phyloP scores from a whole-genome alignment of 2,888 invertebrate genomes.

The Seira musarum region DNA sequence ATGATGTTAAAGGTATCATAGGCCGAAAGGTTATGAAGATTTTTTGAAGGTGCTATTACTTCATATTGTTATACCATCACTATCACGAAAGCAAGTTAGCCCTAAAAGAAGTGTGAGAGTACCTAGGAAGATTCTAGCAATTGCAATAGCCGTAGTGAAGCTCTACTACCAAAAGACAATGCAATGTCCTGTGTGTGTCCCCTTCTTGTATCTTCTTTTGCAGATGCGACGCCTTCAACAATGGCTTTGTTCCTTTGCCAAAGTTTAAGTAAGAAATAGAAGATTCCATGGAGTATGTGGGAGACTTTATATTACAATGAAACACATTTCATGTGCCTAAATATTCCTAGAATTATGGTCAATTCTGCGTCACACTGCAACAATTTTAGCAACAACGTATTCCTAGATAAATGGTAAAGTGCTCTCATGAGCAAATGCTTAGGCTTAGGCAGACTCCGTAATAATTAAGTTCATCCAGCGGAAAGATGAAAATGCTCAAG shows the following conservation, averaged over 20 bases:
- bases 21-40: neutral
- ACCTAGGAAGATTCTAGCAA: neutral
- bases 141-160: too few species aligned
- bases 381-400: too few species aligned
- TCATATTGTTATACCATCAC: neutral
- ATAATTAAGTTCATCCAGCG: neutral
- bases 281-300: neutral
- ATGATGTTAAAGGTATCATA: neutral
- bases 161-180: too few species aligned
- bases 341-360: too few species aligned
- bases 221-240: neutral
- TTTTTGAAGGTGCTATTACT: neutral
- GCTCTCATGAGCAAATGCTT: neutral
- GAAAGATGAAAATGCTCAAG: neutral
- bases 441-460: neutral
- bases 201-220: neutral
- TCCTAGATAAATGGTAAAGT: neutral
- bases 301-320: too few species aligned
- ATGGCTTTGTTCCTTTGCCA: neutral
- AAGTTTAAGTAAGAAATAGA: neutral
- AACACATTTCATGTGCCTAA: too few species aligned
- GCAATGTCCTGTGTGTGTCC: too few species aligned
- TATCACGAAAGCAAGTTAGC: too few species aligned
- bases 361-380: neutral
- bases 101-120: too few species aligned